Evolutionary conservation across 2,113 vertebrate genomes (phyloP), one percentile per base, ranked within the genome.

Genomic region (Phrynosoma platyrhinos): DNA sequence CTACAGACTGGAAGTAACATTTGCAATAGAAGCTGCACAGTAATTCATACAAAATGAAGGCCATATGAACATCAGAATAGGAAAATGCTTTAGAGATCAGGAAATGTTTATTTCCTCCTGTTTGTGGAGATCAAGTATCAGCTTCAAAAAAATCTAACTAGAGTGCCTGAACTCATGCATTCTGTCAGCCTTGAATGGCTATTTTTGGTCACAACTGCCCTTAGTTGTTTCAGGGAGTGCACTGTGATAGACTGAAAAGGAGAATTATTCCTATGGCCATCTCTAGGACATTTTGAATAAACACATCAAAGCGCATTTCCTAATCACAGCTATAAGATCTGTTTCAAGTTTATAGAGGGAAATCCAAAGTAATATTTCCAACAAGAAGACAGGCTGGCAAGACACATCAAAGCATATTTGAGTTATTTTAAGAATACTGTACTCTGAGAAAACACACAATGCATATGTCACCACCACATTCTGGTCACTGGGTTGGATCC

Each of bases 21-120:
- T 66, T 82, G 25, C 40, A 27, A 82, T 1, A 6, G 64, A 82
- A 42, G 83, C 53, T 42, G 8, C 84, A 42, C 71, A 75, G 79
- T 82, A 52, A 87, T 94, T 84, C 86, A 88, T 58, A 91, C 83
- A 66, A 30, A 14, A 92, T 74, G 66, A 91, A 88, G 55, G 88
- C 16, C 23, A 62, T 9, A 36, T 27, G 25, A 69, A 69, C 47
- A 9, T 40, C 47, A 88, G 47, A 80, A 32, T 52, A 76, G 89
- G 5, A 68, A 89, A 87, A 52, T 90, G 53, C 71, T n/a, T 93
- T 83, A 91, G 91, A 90, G 74, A 87, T 91, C 78, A 92, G 94
- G 91, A 95, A 95, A 92, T 4, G 36, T 87, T 94, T 92, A 76
- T 77, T 94, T 94, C 92, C 80, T 94, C 92, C 80, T 88, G 58